Evolutionary conservation across 2,888 invertebrate genomes (phyloP).

Genomic region (Erebia palarica): DNA sequence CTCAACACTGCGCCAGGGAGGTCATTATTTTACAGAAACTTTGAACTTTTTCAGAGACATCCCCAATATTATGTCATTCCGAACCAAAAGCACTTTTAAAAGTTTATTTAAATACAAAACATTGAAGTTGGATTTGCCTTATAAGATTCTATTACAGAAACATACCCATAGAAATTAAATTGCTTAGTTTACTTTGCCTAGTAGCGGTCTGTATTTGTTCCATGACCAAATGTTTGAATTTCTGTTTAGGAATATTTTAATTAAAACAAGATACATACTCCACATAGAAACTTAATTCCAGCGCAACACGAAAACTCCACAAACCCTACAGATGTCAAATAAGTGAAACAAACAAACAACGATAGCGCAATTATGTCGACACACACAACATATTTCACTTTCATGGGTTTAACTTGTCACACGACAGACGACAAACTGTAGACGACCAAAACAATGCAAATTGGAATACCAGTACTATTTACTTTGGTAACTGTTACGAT

Average conservation of each 20-base stretch:
- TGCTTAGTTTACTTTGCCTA: no score
- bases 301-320: conserved; percentile 16
- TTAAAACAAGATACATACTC: conserved; percentile 1
- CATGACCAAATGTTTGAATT: no score
- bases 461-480: conserved; percentile 7
- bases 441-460: conserved; percentile 21
- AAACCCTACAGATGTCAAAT: conserved; percentile 22
- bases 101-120: no score
- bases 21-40: no score
- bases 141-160: no score
- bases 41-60: no score
- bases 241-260: neutral
- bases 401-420: conserved; percentile 29
- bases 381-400: conserved; percentile 27
- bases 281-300: neutral
- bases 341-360: conserved; percentile 33
- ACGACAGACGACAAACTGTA: neutral
- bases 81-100: no score
- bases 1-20: no score
- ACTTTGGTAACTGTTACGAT: neutral
- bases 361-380: conserved; percentile 37
- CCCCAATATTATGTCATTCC: no score
- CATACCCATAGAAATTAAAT: no score
- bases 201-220: no score
- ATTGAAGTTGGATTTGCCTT: no score